phyloP scores from a whole-genome alignment of 1,140 invertebrate genomes.

The Leucophenga varia region DNA sequence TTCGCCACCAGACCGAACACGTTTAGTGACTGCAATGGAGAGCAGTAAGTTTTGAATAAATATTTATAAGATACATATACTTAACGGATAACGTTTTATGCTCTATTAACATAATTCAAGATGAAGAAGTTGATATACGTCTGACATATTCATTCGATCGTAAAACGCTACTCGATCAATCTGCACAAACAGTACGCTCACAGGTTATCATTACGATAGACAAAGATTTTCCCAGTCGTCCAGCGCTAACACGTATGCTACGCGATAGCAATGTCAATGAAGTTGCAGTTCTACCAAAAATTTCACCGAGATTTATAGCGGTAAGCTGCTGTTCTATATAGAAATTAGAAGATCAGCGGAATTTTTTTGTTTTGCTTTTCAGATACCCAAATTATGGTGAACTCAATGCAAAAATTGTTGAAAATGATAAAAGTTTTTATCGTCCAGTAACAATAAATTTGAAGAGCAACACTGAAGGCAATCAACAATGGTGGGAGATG shows the following conservation, averaged over 20 bases:
- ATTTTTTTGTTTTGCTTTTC: too few relatives aligned
- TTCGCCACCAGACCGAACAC: conserved; percentile 81
- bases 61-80: too few relatives aligned
- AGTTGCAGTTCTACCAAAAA: conserved; percentile 55
- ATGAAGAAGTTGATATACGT: conserved; percentile 17
- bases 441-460: conserved; percentile 23
- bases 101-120: too few relatives aligned
- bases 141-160: conserved; percentile 26
- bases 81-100: too few relatives aligned
- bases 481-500: conserved; percentile 79
- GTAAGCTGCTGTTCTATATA: too few relatives aligned
- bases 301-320: conserved; percentile 84
- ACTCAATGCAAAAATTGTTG: conserved; percentile 63
- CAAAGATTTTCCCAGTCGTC: conserved; percentile 57
- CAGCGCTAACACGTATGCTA: conserved; percentile 63
- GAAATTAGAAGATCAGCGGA: too few relatives aligned
- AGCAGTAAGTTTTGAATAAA: too few relatives aligned
- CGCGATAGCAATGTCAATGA: conserved; percentile 46
- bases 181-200: too few relatives aligned
- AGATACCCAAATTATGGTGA: conserved; percentile 60
- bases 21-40: too few relatives aligned
- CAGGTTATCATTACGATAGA: too few relatives aligned
- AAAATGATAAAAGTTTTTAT: conserved; percentile 35
- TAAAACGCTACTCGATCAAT: too few relatives aligned
- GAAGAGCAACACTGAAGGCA: conserved; percentile 41